Conservation (phyloP, 2,797 vertebrate species). For the Huso huso region DNA sequence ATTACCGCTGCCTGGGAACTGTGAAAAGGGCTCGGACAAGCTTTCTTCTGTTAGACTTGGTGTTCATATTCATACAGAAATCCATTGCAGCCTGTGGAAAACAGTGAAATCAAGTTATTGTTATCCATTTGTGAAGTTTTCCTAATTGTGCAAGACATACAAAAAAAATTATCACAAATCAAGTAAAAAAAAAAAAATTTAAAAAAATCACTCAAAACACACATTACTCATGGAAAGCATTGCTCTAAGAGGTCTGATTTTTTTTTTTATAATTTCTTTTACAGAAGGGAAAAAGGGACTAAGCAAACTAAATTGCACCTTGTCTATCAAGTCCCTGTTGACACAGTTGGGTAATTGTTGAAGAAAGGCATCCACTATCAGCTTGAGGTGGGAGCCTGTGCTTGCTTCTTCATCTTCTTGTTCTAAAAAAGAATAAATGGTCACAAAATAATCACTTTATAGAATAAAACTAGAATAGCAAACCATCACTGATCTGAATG, state of each 20-base stretch:
- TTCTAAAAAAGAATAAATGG: conserved; percentile 52
- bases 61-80: conserved; percentile 99
- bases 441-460: neutral
- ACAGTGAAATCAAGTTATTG: too few relatives aligned
- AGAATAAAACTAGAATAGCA: neutral
- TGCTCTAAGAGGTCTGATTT: too few relatives aligned
- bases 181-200: too few relatives aligned
- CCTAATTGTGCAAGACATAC: too few relatives aligned
- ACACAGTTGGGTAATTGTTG: conserved; percentile 97
- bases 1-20: conserved; percentile 90
- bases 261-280: too few relatives aligned
- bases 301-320: conserved; percentile 45
- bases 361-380: conserved; percentile 96
- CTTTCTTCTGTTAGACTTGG: conserved; percentile 94
- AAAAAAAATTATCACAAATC: too few relatives aligned
- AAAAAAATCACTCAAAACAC: too few relatives aligned
- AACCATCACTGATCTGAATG: too few relatives aligned
- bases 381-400: conserved; percentile 93
- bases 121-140: too few relatives aligned
- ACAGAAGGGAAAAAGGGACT: too few relatives aligned
- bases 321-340: conserved; percentile 96
- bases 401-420: conserved; percentile 98
- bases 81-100: conserved; percentile 87
- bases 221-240: too few relatives aligned
- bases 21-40: conserved; percentile 94